Percentiles rank a stretch among this genome's conserved stretches.
phyloP scores from a whole-genome alignment of 2,888 invertebrate species.

The Sarcophaga subvicina region DNA sequence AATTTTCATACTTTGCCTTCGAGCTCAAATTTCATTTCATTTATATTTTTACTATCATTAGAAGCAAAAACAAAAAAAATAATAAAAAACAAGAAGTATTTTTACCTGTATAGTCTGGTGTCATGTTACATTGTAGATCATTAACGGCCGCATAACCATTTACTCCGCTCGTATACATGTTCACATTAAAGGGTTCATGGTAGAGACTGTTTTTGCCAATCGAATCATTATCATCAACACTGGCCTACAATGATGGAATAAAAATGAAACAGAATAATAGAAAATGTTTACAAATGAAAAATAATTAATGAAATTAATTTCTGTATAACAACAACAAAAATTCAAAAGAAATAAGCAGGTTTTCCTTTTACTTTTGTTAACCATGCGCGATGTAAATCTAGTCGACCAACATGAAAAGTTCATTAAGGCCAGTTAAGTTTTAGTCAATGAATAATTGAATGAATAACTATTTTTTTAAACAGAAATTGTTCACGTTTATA shows the following conservation, averaged over 20 bases:
- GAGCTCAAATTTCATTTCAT: constrained; percentile 6
- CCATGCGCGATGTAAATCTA: too few relatives aligned
- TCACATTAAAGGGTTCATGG: constrained; percentile 83
- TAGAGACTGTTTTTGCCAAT: constrained; percentile 82
- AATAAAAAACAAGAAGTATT: not conserved
- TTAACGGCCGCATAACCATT: constrained; percentile 82
- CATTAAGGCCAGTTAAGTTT: too few relatives aligned
- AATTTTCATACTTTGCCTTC: constrained; percentile 17
- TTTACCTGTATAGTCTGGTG: constrained; percentile 85
- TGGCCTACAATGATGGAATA: constrained; percentile 73
- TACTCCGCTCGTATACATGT: constrained; percentile 82
- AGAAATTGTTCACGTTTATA: too few relatives aligned
- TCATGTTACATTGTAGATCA: constrained; percentile 82
- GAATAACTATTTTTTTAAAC: too few relatives aligned
- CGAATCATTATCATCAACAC: constrained; percentile 81
- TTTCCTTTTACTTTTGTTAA: too few relatives aligned
- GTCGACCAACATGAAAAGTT: too few relatives aligned
- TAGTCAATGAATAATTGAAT: too few relatives aligned
- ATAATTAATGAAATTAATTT: not conserved
- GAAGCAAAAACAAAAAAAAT: not conserved
- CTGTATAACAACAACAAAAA: not conserved
- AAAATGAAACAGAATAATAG: not conserved
- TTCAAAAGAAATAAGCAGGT: too few relatives aligned
- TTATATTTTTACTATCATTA: constrained; percentile 22
- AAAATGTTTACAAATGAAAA: not conserved